Evolutionary conservation across 2,888 invertebrate genomes (phyloP).

Genomic region (Oxyteleia sp.): DNA sequence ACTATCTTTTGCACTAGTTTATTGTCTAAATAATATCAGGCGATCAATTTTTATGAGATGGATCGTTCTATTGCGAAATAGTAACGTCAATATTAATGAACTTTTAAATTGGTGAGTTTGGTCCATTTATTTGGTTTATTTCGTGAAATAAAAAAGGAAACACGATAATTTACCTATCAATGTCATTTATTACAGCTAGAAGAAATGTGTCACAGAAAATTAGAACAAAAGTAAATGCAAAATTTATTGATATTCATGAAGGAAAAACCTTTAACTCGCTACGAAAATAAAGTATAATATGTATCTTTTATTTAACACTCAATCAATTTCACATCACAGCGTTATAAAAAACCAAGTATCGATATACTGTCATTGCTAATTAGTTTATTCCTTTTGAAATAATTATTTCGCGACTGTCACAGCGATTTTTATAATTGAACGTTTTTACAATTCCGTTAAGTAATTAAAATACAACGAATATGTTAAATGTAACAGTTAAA

Average conservation of each 20-base stretch:
- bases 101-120: conserved; percentile 35
- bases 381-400: conserved; percentile 55
- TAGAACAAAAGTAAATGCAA: conserved; percentile 65
- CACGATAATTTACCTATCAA: conserved; percentile 50
- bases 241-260: conserved; percentile 57
- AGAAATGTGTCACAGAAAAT: conserved; percentile 63
- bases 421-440: conserved; percentile 57
- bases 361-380: conserved; percentile 62
- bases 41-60: conserved; percentile 12
- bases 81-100: conserved; percentile 55
- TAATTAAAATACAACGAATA: conserved; percentile 37
- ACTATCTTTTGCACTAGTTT: background rate
- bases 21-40: background rate
- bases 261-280: too few relatives aligned
- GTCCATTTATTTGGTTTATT: conserved; percentile 48
- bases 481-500: conserved; percentile 18
- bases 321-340: conserved; percentile 56
- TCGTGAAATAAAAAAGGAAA: conserved; percentile 41
- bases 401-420: conserved; percentile 58
- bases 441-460: conserved; percentile 34
- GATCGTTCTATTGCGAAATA: conserved; percentile 10
- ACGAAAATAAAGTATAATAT: conserved; percentile 61
- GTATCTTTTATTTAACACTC: conserved; percentile 60
- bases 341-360: conserved; percentile 53
- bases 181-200: conserved; percentile 51